Evolutionary conservation across 2,888 invertebrate genomes (phyloP), one percentile per base, ranked within the genome.

Genomic region (Zele albiditarsus): DNA sequence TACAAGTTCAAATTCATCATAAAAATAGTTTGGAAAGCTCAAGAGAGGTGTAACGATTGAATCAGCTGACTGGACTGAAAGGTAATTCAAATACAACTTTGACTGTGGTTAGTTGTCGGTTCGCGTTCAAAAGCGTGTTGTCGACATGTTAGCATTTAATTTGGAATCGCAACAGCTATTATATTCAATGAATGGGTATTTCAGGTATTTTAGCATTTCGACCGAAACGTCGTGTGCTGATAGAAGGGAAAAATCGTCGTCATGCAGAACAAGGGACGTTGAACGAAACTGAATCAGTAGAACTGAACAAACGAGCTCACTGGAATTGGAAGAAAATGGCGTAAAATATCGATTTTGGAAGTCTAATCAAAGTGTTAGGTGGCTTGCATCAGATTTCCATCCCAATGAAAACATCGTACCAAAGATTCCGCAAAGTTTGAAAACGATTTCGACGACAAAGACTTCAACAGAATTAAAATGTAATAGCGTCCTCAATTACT

Each of bases 1-100:
- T 97, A 82, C 96, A 97, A 91, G 97, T 96, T 76, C 97, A 97
- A 90, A 97, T 97, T 73, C 97, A 97, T 90, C 92, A 96, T 75
- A 97, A 96, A 88, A 96, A 96, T 88, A 96, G 96, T 85, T 96
- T 96, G 0, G 96, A 95, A 89, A 96, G 96, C 79, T 95, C 95
- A 82, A 94, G 95, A 86, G 95, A 95, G 79, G 93, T 93, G 80
- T 82, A 86, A 33, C 86, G 88, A 74, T 79, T 87, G 46, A 83
- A 82, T 71, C 87, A 88, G 75, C 85, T 84, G 46, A 83, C 83
- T 65, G 81, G 81, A 79, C 83, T 81, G 74, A 79, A 79, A 73
- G 82, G 81, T 76, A 83, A 79, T 79, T 80, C n/a, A n/a, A n/a
- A n/a, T n/a, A n/a, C n/a, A n/a, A n/a, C n/a, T n/a, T n/a, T n/a